These are phyloP conservation scores for Drosophila varians DNA, from an alignment of 1,140 invertebrate species.

Conservation along the genomic window DNA sequence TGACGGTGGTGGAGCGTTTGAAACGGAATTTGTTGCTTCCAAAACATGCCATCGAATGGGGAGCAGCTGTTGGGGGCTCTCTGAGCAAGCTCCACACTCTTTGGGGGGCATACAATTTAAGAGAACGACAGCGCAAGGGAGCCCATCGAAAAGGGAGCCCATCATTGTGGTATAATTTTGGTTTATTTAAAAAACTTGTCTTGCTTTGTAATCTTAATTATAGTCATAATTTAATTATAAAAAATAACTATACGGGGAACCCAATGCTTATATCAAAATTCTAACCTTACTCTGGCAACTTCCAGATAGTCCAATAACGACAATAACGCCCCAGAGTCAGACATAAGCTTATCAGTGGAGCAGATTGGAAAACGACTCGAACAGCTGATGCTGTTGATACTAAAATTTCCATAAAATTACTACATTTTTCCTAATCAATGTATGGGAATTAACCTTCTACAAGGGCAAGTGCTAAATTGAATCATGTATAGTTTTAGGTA, in stretches of 20 bases:
- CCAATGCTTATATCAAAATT: constrained; percentile 38
- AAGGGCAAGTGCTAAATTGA: too few species aligned
- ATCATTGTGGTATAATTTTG: neutral
- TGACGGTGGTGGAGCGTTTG: constrained; percentile 47
- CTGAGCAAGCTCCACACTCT: constrained; percentile 20
- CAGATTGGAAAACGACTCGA: constrained; percentile 18
- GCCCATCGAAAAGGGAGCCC: neutral
- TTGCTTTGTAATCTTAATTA: neutral
- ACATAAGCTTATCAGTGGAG: constrained; percentile 47
- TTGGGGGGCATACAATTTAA: neutral
- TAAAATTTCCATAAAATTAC: constrained; percentile 56
- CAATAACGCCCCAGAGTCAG: constrained; percentile 7
- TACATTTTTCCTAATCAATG: constrained; percentile 30
- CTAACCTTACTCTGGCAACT: constrained; percentile 31
- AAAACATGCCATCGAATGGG: constrained; percentile 55
- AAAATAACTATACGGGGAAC: neutral
- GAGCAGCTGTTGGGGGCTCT: constrained; percentile 46
- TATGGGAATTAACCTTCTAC: constrained; percentile 28
- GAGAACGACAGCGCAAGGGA: neutral
- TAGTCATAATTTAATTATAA: neutral
- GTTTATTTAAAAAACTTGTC: neutral
- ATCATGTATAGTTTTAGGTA: too few species aligned
- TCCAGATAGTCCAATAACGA: constrained; percentile 31
- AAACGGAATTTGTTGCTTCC: constrained; percentile 68
- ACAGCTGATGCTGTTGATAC: constrained; percentile 22